A percentile compares a stretch with the other conserved stretches of the same genome.
These are phyloP conservation scores for Cephalotes varians DNA, from an alignment of 2,888 invertebrate species.

Conservation along the genomic window DNA sequence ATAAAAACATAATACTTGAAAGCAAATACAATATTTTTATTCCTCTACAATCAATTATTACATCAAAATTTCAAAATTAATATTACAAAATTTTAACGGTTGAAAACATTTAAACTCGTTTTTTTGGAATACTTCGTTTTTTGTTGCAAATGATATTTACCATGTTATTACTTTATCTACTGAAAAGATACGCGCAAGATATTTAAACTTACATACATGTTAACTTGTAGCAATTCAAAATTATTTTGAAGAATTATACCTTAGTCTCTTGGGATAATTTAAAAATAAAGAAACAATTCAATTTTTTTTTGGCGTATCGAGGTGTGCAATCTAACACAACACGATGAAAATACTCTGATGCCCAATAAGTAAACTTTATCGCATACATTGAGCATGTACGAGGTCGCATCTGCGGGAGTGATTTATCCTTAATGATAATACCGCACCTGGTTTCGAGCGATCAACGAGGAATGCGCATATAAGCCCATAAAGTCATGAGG, in stretches of 20 bases:
- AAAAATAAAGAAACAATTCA: conserved; percentile 31
- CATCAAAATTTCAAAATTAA: no score
- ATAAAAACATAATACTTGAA: no score
- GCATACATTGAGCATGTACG: conserved; percentile 59
- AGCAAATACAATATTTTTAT: no score
- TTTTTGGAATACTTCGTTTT: no score
- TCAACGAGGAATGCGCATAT: conserved; percentile 73
- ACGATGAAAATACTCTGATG: conserved; percentile 21
- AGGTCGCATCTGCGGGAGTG: conserved; percentile 64
- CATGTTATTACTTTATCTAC: background rate
- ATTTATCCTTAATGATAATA: conserved; percentile 74
- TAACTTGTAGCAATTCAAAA: conserved; percentile 10
- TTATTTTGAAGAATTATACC: conserved; percentile 14
- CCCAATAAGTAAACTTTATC: conserved; percentile 54
- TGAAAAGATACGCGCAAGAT: background rate
- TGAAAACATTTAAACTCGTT: no score
- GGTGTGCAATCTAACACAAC: conserved; percentile 26
- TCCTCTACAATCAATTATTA: no score
- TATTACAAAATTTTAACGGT: no score
- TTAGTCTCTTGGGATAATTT: conserved; percentile 22
- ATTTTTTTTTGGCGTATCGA: conserved; percentile 24
- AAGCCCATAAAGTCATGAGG: conserved; percentile 71
- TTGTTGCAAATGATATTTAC: no score
- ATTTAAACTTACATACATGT: conserved; percentile 3
- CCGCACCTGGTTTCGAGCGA: conserved; percentile 73